Conservation (phyloP, 2,888 invertebrate species). For the Chymomyza caudatula region DNA sequence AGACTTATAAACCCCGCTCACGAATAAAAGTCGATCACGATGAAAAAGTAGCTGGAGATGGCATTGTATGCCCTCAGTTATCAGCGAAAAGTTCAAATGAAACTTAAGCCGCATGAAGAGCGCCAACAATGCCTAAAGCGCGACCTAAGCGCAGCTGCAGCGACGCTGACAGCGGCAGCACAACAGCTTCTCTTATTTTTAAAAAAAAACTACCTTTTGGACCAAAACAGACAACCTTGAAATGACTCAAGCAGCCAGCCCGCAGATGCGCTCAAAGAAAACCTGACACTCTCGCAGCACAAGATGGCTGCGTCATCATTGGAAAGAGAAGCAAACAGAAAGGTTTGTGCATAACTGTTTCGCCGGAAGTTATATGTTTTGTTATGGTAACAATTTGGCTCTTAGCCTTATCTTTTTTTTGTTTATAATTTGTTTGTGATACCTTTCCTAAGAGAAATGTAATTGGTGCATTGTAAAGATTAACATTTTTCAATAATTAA, state of each 20-base stretch:
- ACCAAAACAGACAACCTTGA: slow-evolving; percentile 6
- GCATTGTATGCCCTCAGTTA: slow-evolving; percentile 20
- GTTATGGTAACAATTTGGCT: slow-evolving; percentile 3
- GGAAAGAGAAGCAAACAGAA: background rate
- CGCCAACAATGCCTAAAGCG: slow-evolving; percentile 28
- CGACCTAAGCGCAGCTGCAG: slow-evolving; percentile 17
- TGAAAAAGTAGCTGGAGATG: slow-evolving; percentile 2
- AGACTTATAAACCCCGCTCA: slow-evolving; percentile 69
- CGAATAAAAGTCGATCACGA: slow-evolving; percentile 39
- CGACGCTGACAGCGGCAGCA: slow-evolving; percentile 11
- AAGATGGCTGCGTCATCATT: background rate
- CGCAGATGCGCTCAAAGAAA: slow-evolving; percentile 1
- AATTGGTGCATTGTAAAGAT: slow-evolving; percentile 21
- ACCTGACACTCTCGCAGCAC: background rate
- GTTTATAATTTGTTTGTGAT: background rate
- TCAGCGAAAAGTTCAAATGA: slow-evolving; percentile 34
- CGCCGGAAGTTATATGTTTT: slow-evolving; percentile 22
- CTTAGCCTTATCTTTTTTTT: background rate
- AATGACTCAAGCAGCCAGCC: background rate
- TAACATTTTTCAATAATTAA: slow-evolving; percentile 43
- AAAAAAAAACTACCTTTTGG: too few relatives aligned
- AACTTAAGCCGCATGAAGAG: slow-evolving; percentile 41
- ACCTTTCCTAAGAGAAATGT: slow-evolving; percentile 1
- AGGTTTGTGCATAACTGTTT: background rate
- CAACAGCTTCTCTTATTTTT: background rate